Percentiles rank a stretch among this genome's conserved stretches.
Conservation (phyloP, 2,113 vertebrate genomes). For the Oncorhynchus gorbuscha region DNA sequence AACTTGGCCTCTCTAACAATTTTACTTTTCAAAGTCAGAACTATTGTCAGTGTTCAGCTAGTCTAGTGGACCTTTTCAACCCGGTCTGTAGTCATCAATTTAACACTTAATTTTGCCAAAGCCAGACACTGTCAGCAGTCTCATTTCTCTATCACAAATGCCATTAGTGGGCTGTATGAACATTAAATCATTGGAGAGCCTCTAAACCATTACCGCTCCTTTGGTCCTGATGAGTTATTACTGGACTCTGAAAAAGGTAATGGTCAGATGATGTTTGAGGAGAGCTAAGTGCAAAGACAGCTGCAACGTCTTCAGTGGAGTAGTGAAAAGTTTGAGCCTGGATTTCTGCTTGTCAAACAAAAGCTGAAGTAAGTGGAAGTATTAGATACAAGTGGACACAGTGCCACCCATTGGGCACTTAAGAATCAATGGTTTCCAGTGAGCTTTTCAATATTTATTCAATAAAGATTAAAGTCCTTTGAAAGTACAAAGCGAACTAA, state of each 20-base stretch:
- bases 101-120: constrained; percentile 59
- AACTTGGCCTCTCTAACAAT: constrained; percentile 5
- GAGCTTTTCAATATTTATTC: too few species aligned
- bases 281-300: constrained; percentile 11
- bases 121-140: constrained; percentile 35
- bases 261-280: constrained; percentile 12
- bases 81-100: constrained; percentile 55
- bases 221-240: constrained; percentile 46
- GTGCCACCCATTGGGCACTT: constrained; percentile 27
- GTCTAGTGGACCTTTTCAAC: constrained; percentile 33
- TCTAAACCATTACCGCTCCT: constrained; percentile 36
- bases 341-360: neutral
- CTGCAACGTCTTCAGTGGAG: constrained; percentile 14
- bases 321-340: neutral
- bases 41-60: constrained; percentile 20
- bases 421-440: neutral
- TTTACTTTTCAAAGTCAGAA: constrained; percentile 40
- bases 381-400: constrained; percentile 28
- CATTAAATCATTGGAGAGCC: constrained; percentile 62
- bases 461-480: neutral
- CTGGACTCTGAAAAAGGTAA: constrained; percentile 32
- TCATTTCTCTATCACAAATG: constrained; percentile 65
- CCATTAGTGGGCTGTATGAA: constrained; percentile 66
- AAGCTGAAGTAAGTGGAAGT: neutral
- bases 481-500: neutral